These are phyloP conservation scores for Acanthacorydalis orientalis DNA, from an alignment of 2,888 invertebrate genomes.

Conservation along the genomic window DNA sequence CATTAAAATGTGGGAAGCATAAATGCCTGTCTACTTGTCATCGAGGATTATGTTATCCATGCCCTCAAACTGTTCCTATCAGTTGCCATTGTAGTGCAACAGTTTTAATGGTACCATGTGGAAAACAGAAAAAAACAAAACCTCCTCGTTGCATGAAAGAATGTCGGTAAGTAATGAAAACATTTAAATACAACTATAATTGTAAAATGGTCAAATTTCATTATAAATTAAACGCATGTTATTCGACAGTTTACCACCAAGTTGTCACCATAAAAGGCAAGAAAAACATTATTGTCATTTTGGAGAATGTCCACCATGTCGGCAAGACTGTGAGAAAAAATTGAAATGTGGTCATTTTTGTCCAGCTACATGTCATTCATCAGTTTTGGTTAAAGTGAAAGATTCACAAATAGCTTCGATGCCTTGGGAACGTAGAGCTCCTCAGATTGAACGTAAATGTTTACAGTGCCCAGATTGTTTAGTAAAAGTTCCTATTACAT, in stretches of 20 bases:
- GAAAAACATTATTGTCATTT: conserved; percentile 68
- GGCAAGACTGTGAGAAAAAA: conserved; percentile 44
- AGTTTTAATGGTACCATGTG: conserved; percentile 68
- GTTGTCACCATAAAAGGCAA: conserved; percentile 65
- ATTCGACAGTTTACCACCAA: conserved; percentile 43
- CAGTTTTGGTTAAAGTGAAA: conserved; percentile 45
- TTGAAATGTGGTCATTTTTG: conserved; percentile 52
- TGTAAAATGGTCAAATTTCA: neutral
- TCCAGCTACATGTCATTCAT: conserved; percentile 55
- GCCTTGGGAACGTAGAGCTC: conserved; percentile 41
- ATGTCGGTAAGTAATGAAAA: conserved; percentile 39
- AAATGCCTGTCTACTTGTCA: conserved; percentile 72
- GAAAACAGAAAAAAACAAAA: conserved; percentile 55
- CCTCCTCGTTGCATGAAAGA: conserved; percentile 60
- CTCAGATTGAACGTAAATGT: conserved; percentile 28
- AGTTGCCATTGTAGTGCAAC: conserved; percentile 72
- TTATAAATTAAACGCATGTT: neutral
- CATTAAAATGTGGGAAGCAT: conserved; percentile 72
- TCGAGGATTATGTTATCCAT: conserved; percentile 72
- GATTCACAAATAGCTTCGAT: conserved; percentile 39
- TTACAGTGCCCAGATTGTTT: conserved; percentile 58
- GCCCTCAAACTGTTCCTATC: conserved; percentile 49
- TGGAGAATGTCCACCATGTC: conserved; percentile 69
- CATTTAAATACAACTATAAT: neutral
- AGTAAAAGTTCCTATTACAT: conserved; percentile 49